A percentile compares a stretch with the other conserved stretches of the same genome.
Conservation (phyloP, 2,113 vertebrate species). For the Australoheros scitulus region DNA sequence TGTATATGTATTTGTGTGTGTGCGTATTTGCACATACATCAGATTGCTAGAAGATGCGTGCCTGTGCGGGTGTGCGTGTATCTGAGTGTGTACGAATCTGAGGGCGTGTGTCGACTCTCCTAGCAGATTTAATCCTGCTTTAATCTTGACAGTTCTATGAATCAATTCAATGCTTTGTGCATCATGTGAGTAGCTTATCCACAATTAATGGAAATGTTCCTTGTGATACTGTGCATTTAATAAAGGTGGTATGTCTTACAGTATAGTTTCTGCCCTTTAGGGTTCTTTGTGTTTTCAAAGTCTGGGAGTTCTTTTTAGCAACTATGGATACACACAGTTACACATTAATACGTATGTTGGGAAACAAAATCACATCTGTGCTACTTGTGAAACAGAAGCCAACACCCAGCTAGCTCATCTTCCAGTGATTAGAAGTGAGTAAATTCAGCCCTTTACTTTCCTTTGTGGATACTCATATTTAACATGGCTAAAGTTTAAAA, state of each 20-base stretch:
- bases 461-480: neutral
- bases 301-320: neutral
- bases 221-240: conserved; percentile 99
- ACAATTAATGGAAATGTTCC: conserved; percentile 95
- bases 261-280: conserved; percentile 19
- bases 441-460: neutral
- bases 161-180: conserved; percentile 92
- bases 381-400: neutral
- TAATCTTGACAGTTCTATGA: conserved; percentile 85
- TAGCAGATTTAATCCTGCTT: conserved; percentile 93
- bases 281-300: neutral
- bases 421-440: neutral
- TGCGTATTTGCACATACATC: conserved; percentile 23
- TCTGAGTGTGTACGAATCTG: neutral
- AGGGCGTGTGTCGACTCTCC: conserved; percentile 74
- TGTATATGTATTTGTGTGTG: conserved; percentile 64
- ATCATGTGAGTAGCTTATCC: conserved; percentile 95
- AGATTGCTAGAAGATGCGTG: conserved; percentile 29
- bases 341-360: neutral
- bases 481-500: neutral
- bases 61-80: neutral
- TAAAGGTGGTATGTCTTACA: conserved; percentile 96
- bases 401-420: neutral
- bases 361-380: neutral
- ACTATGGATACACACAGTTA: neutral